Evolutionary conservation across 2,888 invertebrate species (phyloP).

Genomic region (Pseudeuparius sepicola): DNA sequence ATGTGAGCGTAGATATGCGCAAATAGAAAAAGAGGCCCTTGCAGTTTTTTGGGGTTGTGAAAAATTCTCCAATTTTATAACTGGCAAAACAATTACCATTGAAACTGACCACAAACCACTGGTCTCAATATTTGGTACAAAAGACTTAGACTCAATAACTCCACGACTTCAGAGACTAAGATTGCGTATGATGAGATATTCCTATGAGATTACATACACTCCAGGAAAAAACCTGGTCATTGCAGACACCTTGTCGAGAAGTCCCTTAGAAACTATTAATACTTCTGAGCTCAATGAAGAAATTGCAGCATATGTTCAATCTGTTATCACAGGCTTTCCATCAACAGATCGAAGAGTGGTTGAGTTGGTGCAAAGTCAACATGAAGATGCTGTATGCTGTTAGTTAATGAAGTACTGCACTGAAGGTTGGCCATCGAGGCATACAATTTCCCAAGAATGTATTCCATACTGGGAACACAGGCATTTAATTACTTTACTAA

Average conservation of each 20-base stretch:
- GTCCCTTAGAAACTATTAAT: not conserved
- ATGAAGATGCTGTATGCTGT: not conserved
- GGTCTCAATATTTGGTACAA: no score
- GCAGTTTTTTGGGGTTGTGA: conserved; percentile 13
- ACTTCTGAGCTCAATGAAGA: conserved; percentile 6
- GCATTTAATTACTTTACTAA: conserved; percentile 14
- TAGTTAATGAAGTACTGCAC: conserved; percentile 4
- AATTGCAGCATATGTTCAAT: conserved; percentile 11
- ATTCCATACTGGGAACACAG: conserved; percentile 16
- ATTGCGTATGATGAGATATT: conserved; percentile 1
- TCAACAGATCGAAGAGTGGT: conserved; percentile 7
- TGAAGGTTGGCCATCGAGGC: conserved; percentile 18
- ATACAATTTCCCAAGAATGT: conserved; percentile 15
- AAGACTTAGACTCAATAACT: conserved; percentile 11
- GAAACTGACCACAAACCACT: no score
- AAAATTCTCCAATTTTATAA: conserved; percentile 10
- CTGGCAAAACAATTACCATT: conserved; percentile 4
- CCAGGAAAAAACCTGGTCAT: conserved; percentile 1
- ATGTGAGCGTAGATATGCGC: conserved; percentile 13
- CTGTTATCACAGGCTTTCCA: conserved; percentile 6
- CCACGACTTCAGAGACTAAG: conserved; percentile 5
- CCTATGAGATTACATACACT: not conserved
- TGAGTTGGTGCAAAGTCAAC: conserved; percentile 1
- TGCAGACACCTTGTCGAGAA: conserved; percentile 5
- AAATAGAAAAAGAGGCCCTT: conserved; percentile 16